Evolutionary conservation across 2,888 invertebrate species (phyloP).

Genomic region (Euspilapteryx auroguttella): DNA sequence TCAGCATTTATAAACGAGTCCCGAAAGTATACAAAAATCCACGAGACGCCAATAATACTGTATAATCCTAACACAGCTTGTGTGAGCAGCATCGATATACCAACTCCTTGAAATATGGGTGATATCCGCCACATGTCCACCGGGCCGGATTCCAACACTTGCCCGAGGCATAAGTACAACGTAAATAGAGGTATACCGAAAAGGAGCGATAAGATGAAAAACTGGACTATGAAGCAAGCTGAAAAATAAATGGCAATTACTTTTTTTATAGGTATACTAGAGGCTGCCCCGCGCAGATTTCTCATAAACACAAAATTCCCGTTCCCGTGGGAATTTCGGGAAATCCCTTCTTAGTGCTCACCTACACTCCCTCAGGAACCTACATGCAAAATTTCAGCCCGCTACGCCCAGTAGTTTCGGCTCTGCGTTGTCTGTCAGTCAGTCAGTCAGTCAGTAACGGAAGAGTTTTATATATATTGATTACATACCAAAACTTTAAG

Average conservation of each 20-base stretch:
- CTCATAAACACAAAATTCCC: too few species aligned
- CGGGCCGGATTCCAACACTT: conserved; percentile 81
- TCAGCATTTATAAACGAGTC: conserved; percentile 83
- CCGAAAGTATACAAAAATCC: conserved; percentile 86
- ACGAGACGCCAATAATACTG: conserved; percentile 86
- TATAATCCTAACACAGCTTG: conserved; percentile 85
- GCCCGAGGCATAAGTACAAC: conserved; percentile 82
- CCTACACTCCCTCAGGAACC: too few species aligned
- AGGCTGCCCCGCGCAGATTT: too few species aligned
- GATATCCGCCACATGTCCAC: conserved; percentile 94
- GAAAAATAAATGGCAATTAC: conserved; percentile 31
- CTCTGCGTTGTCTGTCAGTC: too few species aligned
- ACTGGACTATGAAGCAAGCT: conserved; percentile 88
- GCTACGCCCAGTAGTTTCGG: too few species aligned
- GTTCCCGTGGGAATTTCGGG: too few species aligned
- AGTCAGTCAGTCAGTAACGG: too few species aligned
- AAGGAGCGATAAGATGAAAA: conserved; percentile 77
- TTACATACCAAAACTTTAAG: too few species aligned
- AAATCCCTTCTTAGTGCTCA: too few species aligned
- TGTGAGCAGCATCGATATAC: conserved; percentile 76
- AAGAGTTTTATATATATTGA: too few species aligned
- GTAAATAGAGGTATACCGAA: conserved; percentile 85
- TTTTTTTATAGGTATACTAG: too few species aligned
- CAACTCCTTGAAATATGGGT: conserved; percentile 89
- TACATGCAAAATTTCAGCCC: too few species aligned